Evolutionary conservation across 2,888 invertebrate genomes (phyloP), one percentile per base, ranked within the genome.

Genomic region (Zaprionus obscuricornis): DNA sequence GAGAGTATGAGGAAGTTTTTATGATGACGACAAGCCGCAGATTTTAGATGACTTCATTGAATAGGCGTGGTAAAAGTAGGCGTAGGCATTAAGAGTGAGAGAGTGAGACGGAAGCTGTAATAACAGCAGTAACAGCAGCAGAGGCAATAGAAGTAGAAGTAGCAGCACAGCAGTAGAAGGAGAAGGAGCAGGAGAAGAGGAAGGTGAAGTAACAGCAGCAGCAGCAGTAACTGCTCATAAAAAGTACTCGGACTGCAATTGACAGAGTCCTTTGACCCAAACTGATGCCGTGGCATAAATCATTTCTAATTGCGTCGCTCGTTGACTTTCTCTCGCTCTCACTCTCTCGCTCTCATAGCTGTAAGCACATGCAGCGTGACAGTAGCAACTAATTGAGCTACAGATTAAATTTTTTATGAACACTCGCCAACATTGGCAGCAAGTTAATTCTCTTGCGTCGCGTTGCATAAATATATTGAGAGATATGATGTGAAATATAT

Each of bases 201-300:
- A n/a, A n/a, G n/a, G n/a, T n/a, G n/a, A n/a, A n/a, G n/a, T n/a
- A 13, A 34, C 11, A 5, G 13, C 4, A 11, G 29, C 4, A 13
- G 46, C 7, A 20, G 37, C 8, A 13, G 37, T 31, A 49, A 40
- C 31, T 24, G 34, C 63, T 42, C 73, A 70, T 73, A 74, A 78
- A 74, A 77, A 64, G n/a, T 67, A 65, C 59, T 66, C 47, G 54
- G 58, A 62, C 67, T 71, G 70, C 66, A 70, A 66, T 66, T 70
- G 70, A 70, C 66, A 66, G 67, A 11, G 50, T 10, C 37, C 10
- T 7, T 5, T 3, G 34, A 33, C 14, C 18, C 18, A 42, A 47
- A 67, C 74, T 77, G 81, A 81, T 77, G 73, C 59, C 57, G 18
- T 13, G 36, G 65, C 75, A 78, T 78, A 78, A 78, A 81, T 78